phyloP scores from a whole-genome alignment of 2,113 vertebrate genomes.

The Axis porcinus region DNA sequence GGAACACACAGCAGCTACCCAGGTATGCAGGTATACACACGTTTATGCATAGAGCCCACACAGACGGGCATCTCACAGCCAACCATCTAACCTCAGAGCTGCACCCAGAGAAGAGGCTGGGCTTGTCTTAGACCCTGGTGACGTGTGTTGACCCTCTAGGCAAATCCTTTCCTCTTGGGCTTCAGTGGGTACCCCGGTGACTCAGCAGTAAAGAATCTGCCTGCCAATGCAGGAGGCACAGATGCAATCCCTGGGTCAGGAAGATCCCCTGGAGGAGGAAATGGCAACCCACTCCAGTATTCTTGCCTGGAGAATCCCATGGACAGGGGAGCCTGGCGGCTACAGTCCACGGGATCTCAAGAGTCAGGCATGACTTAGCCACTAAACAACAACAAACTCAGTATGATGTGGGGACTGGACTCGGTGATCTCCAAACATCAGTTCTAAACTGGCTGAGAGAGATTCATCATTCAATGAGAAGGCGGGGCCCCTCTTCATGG shows the following conservation, averaged over 20 bases:
- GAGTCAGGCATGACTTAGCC: not conserved
- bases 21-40: not conserved
- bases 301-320: not conserved
- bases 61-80: not conserved
- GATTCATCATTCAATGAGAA: not conserved
- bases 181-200: not conserved
- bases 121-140: not conserved
- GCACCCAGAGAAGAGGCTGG: not conserved
- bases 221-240: not conserved
- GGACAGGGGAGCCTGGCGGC: not conserved
- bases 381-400: not conserved
- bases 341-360: not conserved
- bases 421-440: not conserved
- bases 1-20: not conserved
- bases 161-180: not conserved
- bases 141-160: not conserved
- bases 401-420: not conserved
- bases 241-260: not conserved
- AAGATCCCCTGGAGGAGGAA: not conserved
- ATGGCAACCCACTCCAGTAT: not conserved
- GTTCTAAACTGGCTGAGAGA: not conserved
- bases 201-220: not conserved
- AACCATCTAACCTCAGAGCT: not conserved
- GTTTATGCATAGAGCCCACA: not conserved
- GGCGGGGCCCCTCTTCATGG: rapidly evolving